Percentiles rank a stretch among this genome's conserved stretches.
These are phyloP conservation scores for Pholis gunnellus DNA, from an alignment of 2,113 vertebrate species.

Conservation along the genomic window DNA sequence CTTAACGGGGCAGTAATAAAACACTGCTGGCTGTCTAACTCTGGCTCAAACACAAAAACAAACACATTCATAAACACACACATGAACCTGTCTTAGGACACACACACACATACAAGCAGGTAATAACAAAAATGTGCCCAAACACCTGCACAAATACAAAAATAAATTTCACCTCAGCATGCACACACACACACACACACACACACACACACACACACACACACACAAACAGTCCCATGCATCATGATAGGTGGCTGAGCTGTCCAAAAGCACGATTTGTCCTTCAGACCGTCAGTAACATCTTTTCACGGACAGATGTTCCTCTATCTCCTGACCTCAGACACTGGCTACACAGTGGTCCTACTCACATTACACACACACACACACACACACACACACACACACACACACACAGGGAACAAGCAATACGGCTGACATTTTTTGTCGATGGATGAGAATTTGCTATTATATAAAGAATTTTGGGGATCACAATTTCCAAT, in stretches of 20 bases:
- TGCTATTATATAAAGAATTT: neutral
- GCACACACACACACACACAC: conserved; percentile 25
- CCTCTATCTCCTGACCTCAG: conserved; percentile 53
- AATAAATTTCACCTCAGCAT: conserved; percentile 2
- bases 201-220: conserved; percentile 17
- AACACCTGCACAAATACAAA: conserved; percentile 32
- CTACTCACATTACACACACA: neutral
- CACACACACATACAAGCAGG: conserved; percentile 1
- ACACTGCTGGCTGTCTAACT: conserved; percentile 48
- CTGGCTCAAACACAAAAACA: conserved; percentile 33
- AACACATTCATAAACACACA: neutral
- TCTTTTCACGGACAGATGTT: conserved; percentile 63
- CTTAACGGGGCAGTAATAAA: conserved; percentile 66
- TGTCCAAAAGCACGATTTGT: conserved; percentile 51
- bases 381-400: neutral
- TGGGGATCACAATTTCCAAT: neutral
- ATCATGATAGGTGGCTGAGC: neutral
- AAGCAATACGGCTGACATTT: conserved; percentile 6
- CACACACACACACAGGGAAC: neutral
- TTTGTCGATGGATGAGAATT: neutral
- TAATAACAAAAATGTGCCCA: conserved; percentile 20
- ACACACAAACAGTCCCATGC: neutral
- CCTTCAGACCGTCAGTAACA: conserved; percentile 51
- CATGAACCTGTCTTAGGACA: neutral
- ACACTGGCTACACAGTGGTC: conserved; percentile 16